Conservation (phyloP, 2,113 vertebrate genomes). For the Chlorodrepanis virens region DNA sequence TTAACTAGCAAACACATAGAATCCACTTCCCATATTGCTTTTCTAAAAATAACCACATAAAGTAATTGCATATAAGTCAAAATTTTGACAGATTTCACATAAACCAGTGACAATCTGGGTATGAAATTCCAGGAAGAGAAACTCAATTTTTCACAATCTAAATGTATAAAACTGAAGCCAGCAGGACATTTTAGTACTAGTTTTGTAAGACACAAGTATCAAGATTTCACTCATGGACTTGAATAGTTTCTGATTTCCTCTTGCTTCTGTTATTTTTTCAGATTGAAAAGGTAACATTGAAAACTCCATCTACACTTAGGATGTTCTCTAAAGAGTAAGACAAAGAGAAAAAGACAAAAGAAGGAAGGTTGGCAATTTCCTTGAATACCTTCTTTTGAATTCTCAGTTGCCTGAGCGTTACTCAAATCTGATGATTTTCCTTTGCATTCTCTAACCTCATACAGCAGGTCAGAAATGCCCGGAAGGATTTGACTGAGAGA, state of each 20-base stretch:
- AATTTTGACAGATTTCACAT: not conserved
- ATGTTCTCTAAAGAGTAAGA: not conserved
- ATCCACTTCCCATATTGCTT: not conserved
- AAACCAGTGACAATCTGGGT: not conserved
- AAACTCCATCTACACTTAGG: not conserved
- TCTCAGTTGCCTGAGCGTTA: not conserved
- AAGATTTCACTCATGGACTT: not conserved
- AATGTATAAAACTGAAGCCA: not conserved
- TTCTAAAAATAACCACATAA: not conserved
- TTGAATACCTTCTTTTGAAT: not conserved
- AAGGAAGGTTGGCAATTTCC: not conserved
- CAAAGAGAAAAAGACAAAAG: not conserved
- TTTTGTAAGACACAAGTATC: not conserved
- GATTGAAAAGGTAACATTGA: not conserved
- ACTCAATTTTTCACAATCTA: not conserved
- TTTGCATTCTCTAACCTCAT: not conserved
- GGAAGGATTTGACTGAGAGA: not conserved
- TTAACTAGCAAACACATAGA: not conserved
- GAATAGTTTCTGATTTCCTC: not conserved
- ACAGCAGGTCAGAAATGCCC: not conserved
- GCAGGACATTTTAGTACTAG: not conserved
- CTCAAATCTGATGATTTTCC: not conserved
- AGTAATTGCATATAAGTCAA: constrained; percentile 4
- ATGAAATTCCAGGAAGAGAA: not conserved
- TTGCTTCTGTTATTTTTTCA: not conserved